phyloP scores from a whole-genome alignment of 2,797 vertebrate genomes.

The Otolemur crassicaudatus region DNA sequence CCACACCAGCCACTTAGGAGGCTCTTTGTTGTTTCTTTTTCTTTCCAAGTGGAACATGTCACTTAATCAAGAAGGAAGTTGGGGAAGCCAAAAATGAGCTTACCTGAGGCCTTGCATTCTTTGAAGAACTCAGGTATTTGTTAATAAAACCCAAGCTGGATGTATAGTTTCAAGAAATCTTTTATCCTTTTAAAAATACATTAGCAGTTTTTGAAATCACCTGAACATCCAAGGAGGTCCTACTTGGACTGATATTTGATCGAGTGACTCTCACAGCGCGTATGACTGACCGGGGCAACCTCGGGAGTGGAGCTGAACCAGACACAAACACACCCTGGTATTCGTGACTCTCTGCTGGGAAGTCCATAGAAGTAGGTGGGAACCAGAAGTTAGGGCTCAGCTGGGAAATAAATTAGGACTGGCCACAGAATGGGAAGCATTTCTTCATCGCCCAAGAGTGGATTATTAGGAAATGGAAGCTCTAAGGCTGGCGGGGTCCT shows the following conservation, averaged over 20 bases:
- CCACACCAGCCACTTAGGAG: conserved; percentile 7
- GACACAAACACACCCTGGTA: not conserved
- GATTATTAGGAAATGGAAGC: conserved; percentile 6
- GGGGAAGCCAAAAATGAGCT: conserved; percentile 52
- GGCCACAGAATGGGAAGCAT: not conserved
- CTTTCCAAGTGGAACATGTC: conserved; percentile 44
- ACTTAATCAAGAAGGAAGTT: conserved; percentile 61
- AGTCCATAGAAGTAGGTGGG: not conserved
- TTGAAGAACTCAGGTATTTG: conserved; percentile 69
- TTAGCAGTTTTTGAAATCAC: conserved; percentile 48
- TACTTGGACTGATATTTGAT: not conserved
- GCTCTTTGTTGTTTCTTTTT: conserved; percentile 48
- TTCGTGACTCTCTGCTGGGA: not conserved
- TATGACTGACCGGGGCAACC: not conserved
- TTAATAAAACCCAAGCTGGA: conserved; percentile 23
- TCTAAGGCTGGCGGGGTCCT: not conserved
- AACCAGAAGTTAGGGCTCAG: not conserved
- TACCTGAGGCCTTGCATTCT: conserved; percentile 56
- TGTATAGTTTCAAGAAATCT: not conserved
- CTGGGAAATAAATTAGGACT: not conserved
- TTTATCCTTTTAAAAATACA: not conserved
- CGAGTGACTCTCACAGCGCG: not conserved
- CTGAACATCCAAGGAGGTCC: conserved; percentile 26
- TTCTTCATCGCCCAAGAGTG: not conserved
- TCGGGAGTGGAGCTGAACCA: not conserved